Percentiles rank a stretch among this genome's conserved stretches.
phyloP scores from a whole-genome alignment of 1,140 invertebrate genomes.

The Caenorhabditis remanei region DNA sequence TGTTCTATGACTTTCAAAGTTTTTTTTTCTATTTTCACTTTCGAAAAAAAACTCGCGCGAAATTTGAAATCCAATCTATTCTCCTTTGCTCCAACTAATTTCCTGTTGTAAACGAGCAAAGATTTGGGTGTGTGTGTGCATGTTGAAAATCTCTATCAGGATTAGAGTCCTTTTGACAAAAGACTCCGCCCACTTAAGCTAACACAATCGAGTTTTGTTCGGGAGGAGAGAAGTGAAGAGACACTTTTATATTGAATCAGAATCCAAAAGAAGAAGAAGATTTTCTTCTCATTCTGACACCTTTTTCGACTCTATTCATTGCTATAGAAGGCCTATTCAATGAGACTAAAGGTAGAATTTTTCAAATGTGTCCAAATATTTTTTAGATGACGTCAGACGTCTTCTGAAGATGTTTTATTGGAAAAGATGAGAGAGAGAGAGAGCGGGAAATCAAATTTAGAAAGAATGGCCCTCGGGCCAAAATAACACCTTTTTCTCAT shows the following conservation, averaged over 20 bases:
- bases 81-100: background rate
- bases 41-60: background rate
- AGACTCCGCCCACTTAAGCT: slow-evolving; percentile 20
- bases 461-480: slow-evolving; percentile 29
- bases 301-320: background rate
- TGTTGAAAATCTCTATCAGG: background rate
- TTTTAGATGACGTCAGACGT: slow-evolving; percentile 8
- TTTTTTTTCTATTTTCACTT: background rate
- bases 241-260: slow-evolving; percentile 25
- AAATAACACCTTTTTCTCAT: slow-evolving; percentile 20
- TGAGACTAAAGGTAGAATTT: slow-evolving; percentile 14
- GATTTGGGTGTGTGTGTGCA: background rate
- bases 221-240: background rate
- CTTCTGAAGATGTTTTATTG: background rate
- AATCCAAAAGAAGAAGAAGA: slow-evolving; percentile 39
- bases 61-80: slow-evolving; percentile 17
- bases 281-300: background rate
- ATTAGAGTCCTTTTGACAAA: slow-evolving; percentile 50
- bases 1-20: background rate
- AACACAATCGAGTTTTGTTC: slow-evolving; percentile 49
- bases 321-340: background rate
- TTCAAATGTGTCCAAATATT: background rate
- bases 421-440: slow-evolving; percentile 33
- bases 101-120: slow-evolving; percentile 23
- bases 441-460: slow-evolving; percentile 49